Conservation (phyloP, 2,113 vertebrate species). For the Crypturellus undulatus region DNA sequence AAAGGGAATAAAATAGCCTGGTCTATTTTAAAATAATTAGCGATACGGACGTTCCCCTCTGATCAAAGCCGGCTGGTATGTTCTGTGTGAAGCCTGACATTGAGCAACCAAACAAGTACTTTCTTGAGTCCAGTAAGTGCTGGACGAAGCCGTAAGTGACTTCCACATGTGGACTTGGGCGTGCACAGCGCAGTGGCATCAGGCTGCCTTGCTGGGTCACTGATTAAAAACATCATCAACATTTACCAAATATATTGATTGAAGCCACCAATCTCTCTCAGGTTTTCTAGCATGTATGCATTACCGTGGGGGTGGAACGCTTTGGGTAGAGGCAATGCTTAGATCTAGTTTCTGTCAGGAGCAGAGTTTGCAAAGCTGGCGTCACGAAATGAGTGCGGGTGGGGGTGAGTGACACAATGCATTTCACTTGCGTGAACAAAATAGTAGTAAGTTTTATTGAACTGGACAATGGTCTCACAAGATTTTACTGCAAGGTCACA, state of each 20-base stretch:
- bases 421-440: too few relatives aligned
- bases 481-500: too few relatives aligned
- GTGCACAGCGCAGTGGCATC: not conserved
- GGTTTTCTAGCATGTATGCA: not conserved
- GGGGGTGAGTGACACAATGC: too few relatives aligned
- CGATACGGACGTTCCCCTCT: not conserved
- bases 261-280: not conserved
- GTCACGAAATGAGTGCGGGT: too few relatives aligned
- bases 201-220: not conserved
- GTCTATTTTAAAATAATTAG: not conserved
- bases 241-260: not conserved
- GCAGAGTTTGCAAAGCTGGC: not conserved
- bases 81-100: not conserved
- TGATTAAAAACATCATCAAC: not conserved
- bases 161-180: not conserved
- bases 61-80: not conserved
- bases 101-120: not conserved
- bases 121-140: not conserved
- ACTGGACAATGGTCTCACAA: too few relatives aligned
- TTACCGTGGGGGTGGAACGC: not conserved
- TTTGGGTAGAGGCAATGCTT: not conserved
- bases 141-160: not conserved
- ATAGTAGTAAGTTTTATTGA: too few relatives aligned
- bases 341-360: not conserved
- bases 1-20: not conserved